Evolutionary conservation across 2,888 invertebrate species (phyloP), one percentile per base, ranked within the genome.

Genomic region (Catocala sponsa): DNA sequence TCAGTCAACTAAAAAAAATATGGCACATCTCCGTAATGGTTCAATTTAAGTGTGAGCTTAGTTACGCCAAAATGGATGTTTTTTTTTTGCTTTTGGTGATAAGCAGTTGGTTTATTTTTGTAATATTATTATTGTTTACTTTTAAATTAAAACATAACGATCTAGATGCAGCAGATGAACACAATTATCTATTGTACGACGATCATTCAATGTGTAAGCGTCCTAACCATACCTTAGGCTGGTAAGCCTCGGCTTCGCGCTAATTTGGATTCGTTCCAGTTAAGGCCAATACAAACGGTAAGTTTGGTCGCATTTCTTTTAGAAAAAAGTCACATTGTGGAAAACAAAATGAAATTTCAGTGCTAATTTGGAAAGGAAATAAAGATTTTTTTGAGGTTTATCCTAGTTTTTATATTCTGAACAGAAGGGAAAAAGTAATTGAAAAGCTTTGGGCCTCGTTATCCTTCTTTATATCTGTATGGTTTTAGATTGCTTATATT

Each of bases 231-330:
- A 66, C 62, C 74, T 71, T 75, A 68, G 65, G 63, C 73, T 67
- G 13, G 48, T 55, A 55, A 73, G 67, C 73, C 46, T 49, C n/a
- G 65, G 69, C 73, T 71, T 66, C 50, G 63, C 59, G 63, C 73
- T 77, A 71, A 76, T 77, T 76, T 76, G 73, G 73, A 77, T 62
- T 59, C 68, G 61, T 63, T 75, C 71, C 75, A 76, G 73, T 73
- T 75, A 76, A 75, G 73, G 73, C 64, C 58, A 68, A 63, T 65
- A 61, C 60, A 64, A 57, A 67, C 33, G 48, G 10, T 64, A 55
- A 60, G 48, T 64, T 52, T 12, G 12, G n/a, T 59, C 15, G 11
- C 53, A 41, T 48, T 44, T 61, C 54, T 60, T 48, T 41, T 42
- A 32, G 46, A 65, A 64, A 71, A 61, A 58, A 63, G 10, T 52